Evolutionary conservation across 2,113 vertebrate species (phyloP).

Genomic region (Hippocampus abdominalis): DNA sequence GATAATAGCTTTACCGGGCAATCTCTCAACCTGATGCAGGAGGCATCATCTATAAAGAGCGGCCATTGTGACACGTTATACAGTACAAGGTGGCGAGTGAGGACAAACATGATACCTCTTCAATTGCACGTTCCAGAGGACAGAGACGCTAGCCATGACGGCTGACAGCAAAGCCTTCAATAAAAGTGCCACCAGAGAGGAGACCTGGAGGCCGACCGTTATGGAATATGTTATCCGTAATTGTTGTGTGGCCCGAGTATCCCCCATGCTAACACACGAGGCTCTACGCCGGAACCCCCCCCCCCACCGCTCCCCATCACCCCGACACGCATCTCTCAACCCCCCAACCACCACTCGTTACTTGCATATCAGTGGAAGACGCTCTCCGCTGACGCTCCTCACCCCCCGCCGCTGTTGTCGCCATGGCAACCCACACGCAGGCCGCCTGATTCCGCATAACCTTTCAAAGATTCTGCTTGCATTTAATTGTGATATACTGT

Average conservation of each 20-base stretch:
- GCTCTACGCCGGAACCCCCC: neutral
- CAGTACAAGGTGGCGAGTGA: neutral
- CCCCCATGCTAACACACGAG: slow-evolving; percentile 14
- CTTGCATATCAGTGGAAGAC: slow-evolving; percentile 53
- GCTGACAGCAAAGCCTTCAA: neutral
- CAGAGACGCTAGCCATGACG: neutral
- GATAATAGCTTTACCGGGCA: neutral
- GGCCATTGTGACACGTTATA: slow-evolving; percentile 1
- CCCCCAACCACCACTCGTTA: slow-evolving; percentile 2
- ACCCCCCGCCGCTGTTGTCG: slow-evolving; percentile 43
- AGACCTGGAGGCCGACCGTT: neutral
- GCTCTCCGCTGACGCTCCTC: slow-evolving; percentile 47
- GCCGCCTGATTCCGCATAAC: slow-evolving; percentile 42
- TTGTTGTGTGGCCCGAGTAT: slow-evolving; percentile 51
- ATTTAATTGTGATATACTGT: slow-evolving; percentile 6
- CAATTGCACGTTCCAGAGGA: neutral
- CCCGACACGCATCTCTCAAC: slow-evolving; percentile 6
- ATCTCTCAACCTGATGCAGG: neutral
- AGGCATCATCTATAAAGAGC: neutral
- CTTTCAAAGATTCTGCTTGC: slow-evolving; percentile 32
- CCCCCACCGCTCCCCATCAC: slow-evolving; percentile 7
- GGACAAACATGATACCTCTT: neutral
- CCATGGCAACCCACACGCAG: slow-evolving; percentile 62
- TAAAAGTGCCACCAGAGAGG: neutral
- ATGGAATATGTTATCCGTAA: slow-evolving; percentile 43